Conservation (phyloP, 2,888 invertebrate genomes). For the Galerucella nymphaeae region DNA sequence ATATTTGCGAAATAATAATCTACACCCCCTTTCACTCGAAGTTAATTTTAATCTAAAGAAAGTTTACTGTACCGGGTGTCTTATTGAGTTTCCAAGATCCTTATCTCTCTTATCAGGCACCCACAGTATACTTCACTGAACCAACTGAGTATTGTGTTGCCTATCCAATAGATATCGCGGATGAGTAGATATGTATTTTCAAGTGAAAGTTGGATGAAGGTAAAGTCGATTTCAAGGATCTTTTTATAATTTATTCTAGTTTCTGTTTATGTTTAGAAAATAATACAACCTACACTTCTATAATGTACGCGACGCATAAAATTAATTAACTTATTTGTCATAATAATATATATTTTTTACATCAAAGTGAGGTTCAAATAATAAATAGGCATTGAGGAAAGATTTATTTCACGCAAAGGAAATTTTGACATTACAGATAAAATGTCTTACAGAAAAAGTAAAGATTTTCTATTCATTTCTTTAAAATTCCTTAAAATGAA, state of each 20-base stretch:
- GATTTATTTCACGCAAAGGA: too few species aligned
- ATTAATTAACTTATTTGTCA: conserved; percentile 4
- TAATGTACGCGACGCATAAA: conserved; percentile 14
- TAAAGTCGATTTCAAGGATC: conserved; percentile 17
- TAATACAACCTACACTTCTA: not conserved
- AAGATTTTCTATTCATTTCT: too few species aligned
- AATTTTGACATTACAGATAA: too few species aligned
- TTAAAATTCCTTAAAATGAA: too few species aligned
- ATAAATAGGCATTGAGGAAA: not conserved
- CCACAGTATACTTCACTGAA: too few species aligned
- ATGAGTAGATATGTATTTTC: not conserved
- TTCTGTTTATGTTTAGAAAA: conserved; percentile 14
- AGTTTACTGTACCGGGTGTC: too few species aligned
- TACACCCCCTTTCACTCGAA: too few species aligned
- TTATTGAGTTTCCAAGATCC: too few species aligned
- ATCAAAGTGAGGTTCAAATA: not conserved
- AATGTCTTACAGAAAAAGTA: too few species aligned
- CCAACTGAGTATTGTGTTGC: not conserved
- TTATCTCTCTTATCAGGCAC: too few species aligned
- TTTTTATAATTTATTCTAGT: conserved; percentile 7
- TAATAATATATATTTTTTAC: not conserved
- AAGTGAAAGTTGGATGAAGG: conserved; percentile 22
- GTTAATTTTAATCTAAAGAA: too few species aligned
- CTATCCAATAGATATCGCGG: not conserved
- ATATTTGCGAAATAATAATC: too few species aligned